A percentile compares a stretch with the other conserved stretches of the same genome.
These are phyloP conservation scores for Perca schrenkii DNA, from an alignment of 2,113 vertebrate genomes.

Conservation along the genomic window DNA sequence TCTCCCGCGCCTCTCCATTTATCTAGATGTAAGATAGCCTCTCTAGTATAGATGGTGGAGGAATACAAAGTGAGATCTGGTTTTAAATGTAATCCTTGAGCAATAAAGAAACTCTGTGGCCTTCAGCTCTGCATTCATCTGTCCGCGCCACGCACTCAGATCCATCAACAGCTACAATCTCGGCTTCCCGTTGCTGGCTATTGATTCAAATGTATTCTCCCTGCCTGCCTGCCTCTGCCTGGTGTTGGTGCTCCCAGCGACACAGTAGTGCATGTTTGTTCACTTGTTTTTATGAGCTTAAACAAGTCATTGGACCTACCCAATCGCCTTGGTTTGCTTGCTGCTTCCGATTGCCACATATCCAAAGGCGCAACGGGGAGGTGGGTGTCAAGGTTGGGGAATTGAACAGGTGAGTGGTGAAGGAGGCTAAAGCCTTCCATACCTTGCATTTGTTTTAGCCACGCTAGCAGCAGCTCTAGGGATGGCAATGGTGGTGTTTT, in stretches of 20 bases:
- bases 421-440: neutral
- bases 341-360: slow-evolving; percentile 28
- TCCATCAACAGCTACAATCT: slow-evolving; percentile 79
- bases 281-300: slow-evolving; percentile 72
- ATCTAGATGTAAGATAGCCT: slow-evolving; percentile 74
- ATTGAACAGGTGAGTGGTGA: slow-evolving; percentile 20
- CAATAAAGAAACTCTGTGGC: slow-evolving; percentile 80
- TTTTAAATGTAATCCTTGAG: slow-evolving; percentile 83
- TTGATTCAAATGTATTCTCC: slow-evolving; percentile 76
- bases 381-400: slow-evolving; percentile 5
- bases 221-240: slow-evolving; percentile 38
- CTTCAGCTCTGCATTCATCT: slow-evolving; percentile 78
- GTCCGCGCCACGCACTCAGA: slow-evolving; percentile 62
- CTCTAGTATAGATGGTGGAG: slow-evolving; percentile 75
- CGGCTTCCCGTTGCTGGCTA: slow-evolving; percentile 55
- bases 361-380: slow-evolving; percentile 16
- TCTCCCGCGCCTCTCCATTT: slow-evolving; percentile 69
- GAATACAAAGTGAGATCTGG: slow-evolving; percentile 82
- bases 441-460: neutral
- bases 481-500: neutral
- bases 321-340: slow-evolving; percentile 26
- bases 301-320: slow-evolving; percentile 66
- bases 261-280: slow-evolving; percentile 69
- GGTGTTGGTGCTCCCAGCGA: slow-evolving; percentile 57
- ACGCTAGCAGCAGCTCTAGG: neutral